These are phyloP conservation scores for Lamproptera curius DNA, from an alignment of 2,888 invertebrate species.

Conservation along the genomic window DNA sequence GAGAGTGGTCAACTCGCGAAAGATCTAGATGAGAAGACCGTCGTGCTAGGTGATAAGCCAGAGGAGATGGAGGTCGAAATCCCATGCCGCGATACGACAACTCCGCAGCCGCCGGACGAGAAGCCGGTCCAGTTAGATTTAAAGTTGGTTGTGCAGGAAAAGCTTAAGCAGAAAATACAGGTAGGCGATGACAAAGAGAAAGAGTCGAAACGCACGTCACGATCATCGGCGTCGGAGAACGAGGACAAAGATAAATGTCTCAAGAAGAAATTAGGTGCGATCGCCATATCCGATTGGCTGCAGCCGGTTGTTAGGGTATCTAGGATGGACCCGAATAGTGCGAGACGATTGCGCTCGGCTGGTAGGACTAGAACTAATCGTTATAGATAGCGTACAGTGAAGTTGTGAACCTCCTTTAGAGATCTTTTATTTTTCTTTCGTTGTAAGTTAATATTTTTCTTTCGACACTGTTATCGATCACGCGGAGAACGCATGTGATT, in stretches of 20 bases:
- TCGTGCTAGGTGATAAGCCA: not conserved
- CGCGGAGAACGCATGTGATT: not conserved
- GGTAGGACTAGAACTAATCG: slow-evolving; percentile 35
- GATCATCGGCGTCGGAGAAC: slow-evolving; percentile 43
- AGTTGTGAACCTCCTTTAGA: slow-evolving; percentile 7
- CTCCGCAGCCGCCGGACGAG: slow-evolving; percentile 21
- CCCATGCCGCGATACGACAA: not conserved
- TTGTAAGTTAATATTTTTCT: slow-evolving; percentile 17
- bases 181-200: slow-evolving; percentile 33
- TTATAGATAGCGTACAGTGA: slow-evolving; percentile 45
- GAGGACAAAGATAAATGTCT: slow-evolving; percentile 41
- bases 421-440: slow-evolving; percentile 6
- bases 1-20: slow-evolving; percentile 17
- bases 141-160: slow-evolving; percentile 42
- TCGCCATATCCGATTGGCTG: slow-evolving; percentile 61
- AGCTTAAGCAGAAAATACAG: slow-evolving; percentile 23
- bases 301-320: slow-evolving; percentile 83
- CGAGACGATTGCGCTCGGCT: slow-evolving; percentile 55
- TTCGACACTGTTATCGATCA: slow-evolving; percentile 8
- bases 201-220: slow-evolving; percentile 35
- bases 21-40: slow-evolving; percentile 20
- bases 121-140: slow-evolving; percentile 40
- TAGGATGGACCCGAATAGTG: slow-evolving; percentile 72
- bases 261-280: slow-evolving; percentile 50
- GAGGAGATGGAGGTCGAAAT: slow-evolving; percentile 31